Evolutionary conservation across 2,888 invertebrate genomes (phyloP), one percentile per base, ranked within the genome.

Genomic region (Melipona beecheii): DNA sequence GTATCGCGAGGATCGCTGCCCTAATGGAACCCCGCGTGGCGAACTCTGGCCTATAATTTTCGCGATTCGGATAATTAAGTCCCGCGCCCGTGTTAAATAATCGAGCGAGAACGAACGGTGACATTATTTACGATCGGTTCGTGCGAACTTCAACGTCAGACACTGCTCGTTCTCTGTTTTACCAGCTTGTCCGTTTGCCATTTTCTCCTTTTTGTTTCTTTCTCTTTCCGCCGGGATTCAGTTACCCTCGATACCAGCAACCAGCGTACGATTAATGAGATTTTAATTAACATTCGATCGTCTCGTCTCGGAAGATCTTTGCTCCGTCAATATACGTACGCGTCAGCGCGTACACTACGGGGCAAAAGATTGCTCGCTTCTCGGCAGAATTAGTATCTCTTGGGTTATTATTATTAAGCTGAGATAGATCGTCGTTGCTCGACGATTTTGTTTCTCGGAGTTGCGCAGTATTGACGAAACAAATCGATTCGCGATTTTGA

Each of bases 221-320:
- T n/a, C 24, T 36, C 13, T 43, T 54, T 4, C 66, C 36, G 9
- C 43, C 43, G 9, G 43, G 31, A 21, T 49, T 56, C 75, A 4
- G 27, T 68, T 66, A 36, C 56, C 43, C 52, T 73, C 73, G 13
- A 64, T 49, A n/a, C n/a, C n/a, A 50, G 21, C 43, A 5, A 31
- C 56, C 17, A n/a, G 17, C 58, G 69, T 72, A 74, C 87, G 86
- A 91, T 91, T 89, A 91, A 91, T 84, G 90, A 90, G 89, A 85
- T 87, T 90, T 91, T 91, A 91, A 92, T 92, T 90, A 89, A 86
- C 81, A 91, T 90, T 56, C 19, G 83, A 31, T 65, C 62, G 62
- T 80, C 43, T 83, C 75, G 85, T 84, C 85, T 31, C 31, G 31
- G 78, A 78, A 81, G 86, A 80, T 86, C 43, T 85, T 83, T 77